Conservation (phyloP, 2,113 vertebrate genomes). For the Gobio gobio region DNA sequence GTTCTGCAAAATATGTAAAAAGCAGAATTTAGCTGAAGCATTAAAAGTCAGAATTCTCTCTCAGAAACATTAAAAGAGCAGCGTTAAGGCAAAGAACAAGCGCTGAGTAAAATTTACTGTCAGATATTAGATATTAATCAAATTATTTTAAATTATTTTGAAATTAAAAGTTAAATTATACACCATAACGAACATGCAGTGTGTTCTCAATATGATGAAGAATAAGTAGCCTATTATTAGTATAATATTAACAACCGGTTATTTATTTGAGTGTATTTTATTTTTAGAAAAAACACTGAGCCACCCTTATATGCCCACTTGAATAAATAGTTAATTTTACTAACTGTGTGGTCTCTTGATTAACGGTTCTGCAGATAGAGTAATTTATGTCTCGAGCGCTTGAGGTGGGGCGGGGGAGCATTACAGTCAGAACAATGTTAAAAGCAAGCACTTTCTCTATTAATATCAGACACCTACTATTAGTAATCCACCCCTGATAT, state of each 20-base stretch:
- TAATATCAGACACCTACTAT: not conserved
- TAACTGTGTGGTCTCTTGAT: constrained; percentile 8
- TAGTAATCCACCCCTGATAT: not conserved
- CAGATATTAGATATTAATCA: not conserved
- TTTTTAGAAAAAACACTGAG: not conserved
- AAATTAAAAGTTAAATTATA: no score
- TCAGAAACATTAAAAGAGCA: not conserved
- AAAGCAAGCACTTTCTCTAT: not conserved
- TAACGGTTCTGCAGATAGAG: not conserved
- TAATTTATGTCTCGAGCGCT: not conserved
- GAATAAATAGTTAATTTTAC: not conserved
- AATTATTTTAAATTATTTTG: no score
- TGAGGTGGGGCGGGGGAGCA: no score
- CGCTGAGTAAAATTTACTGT: not conserved
- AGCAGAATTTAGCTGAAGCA: not conserved
- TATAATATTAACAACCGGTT: no score
- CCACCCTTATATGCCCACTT: not conserved
- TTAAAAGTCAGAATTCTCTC: not conserved
- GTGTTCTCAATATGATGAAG: no score
- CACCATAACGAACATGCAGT: no score
- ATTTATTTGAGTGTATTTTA: no score
- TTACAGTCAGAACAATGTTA: not conserved
- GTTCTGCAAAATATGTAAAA: not conserved
- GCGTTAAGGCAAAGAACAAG: not conserved
- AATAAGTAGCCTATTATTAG: no score